phyloP scores from a whole-genome alignment of 30 jellyfish, hydroid and myxozoan species.

The Haliclystus octoradiatus region DNA sequence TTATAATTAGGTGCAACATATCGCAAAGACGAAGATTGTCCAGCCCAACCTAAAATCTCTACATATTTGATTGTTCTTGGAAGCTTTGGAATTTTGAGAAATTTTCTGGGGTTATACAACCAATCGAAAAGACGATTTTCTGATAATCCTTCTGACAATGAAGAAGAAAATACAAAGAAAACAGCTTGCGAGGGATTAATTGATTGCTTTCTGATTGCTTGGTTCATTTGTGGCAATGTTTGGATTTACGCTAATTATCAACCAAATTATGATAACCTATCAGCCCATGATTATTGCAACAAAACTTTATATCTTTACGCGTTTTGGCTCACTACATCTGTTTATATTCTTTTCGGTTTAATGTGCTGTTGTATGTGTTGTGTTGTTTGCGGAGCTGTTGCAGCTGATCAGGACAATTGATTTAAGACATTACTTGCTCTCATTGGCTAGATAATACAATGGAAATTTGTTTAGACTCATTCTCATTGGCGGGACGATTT shows the following conservation, averaged over 20 bases:
- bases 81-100: constrained; percentile 63
- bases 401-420: constrained; percentile 2
- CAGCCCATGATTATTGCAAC: constrained; percentile 38
- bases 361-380: constrained; percentile 85
- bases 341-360: constrained; percentile 43
- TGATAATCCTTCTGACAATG: constrained; percentile 21
- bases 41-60: constrained; percentile 53
- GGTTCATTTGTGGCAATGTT: constrained; percentile 94
- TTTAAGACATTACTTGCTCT: no score
- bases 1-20: constrained; percentile 64
- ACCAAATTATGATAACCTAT: constrained; percentile 32
- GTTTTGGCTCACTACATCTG: constrained; percentile 82
- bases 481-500: no score
- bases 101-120: constrained; percentile 40
- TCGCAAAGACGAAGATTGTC: constrained; percentile 46
- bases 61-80: constrained; percentile 80
- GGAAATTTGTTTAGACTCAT: no score
- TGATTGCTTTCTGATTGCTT: constrained; percentile 77
- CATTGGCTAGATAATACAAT: no score
- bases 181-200: constrained; percentile 67
- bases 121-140: constrained; percentile 23
- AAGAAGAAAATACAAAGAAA: constrained; percentile 30
- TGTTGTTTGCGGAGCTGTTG: constrained; percentile 30
- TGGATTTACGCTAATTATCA: constrained; percentile 77
- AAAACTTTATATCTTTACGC: constrained; percentile 70